phyloP scores from a whole-genome alignment of 2,797 vertebrate species.

The Poecile montanus region DNA sequence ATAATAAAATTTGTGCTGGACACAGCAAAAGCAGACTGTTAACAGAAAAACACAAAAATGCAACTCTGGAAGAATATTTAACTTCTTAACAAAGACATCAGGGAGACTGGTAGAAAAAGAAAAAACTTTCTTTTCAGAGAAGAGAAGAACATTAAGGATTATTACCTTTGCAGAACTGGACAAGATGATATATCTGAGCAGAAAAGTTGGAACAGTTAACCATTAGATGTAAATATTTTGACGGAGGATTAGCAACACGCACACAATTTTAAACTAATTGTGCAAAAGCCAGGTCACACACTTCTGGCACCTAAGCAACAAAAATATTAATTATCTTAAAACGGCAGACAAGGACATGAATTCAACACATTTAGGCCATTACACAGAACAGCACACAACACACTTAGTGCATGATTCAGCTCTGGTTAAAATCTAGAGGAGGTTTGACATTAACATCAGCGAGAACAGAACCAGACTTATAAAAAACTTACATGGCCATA shows the following conservation, averaged over 20 bases:
- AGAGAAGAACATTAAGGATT: neutral
- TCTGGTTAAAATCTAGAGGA: neutral
- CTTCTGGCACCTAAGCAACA: neutral
- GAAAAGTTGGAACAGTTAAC: neutral
- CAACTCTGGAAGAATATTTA: neutral
- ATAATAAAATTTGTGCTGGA: neutral
- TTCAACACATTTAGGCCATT: neutral
- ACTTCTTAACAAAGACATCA: neutral
- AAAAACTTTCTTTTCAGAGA: neutral
- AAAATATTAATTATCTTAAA: neutral
- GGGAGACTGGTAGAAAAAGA: neutral
- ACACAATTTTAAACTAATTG: neutral
- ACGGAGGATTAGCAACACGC: accelerated
- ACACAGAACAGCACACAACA: neutral
- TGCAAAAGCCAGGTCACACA: neutral
- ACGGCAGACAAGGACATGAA: neutral
- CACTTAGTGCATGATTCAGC: neutral
- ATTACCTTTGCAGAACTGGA: neutral
- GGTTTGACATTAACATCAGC: neutral
- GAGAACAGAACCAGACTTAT: neutral
- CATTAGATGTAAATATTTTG: neutral
- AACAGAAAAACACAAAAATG: neutral
- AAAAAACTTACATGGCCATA: neutral
- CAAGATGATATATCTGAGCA: neutral
- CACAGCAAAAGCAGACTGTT: neutral